Evolutionary conservation across 2,888 invertebrate genomes (phyloP).

Genomic region (Aleiodes leptofemur): DNA sequence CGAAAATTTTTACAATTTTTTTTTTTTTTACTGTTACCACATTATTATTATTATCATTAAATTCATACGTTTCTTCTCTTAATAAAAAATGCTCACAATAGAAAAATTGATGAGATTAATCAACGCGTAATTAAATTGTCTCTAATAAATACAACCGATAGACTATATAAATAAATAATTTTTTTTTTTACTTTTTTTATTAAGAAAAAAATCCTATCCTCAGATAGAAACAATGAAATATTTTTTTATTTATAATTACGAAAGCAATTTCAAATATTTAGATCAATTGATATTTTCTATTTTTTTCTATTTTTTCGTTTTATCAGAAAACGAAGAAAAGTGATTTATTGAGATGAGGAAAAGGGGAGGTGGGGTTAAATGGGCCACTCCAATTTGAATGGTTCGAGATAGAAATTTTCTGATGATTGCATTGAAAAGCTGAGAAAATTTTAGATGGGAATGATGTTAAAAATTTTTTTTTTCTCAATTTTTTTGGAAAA

Average conservation of each 20-base stretch:
- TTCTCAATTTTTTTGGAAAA: too few species aligned
- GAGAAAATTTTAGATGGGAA: too few species aligned
- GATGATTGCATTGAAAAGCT: background rate
- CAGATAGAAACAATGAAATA: slow-evolving; percentile 4
- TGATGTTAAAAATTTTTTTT: too few species aligned
- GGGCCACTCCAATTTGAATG: too few species aligned
- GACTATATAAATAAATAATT: slow-evolving; percentile 73
- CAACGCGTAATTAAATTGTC: slow-evolving; percentile 70
- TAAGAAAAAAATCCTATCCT: background rate
- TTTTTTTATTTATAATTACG: too few species aligned
- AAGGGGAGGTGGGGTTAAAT: too few species aligned
- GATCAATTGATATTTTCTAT: background rate
- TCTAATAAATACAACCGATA: slow-evolving; percentile 73
- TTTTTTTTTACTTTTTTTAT: background rate
- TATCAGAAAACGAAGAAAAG: background rate
- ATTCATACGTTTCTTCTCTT: slow-evolving; percentile 37
- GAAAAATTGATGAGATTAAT: slow-evolving; percentile 43
- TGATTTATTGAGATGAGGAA: background rate
- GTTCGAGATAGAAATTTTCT: too few species aligned
- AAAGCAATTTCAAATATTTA: too few species aligned
- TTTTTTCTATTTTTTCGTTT: background rate
- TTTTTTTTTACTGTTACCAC: too few species aligned
- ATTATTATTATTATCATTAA: slow-evolving; percentile 35
- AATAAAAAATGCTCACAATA: slow-evolving; percentile 23
- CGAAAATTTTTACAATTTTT: too few species aligned